These are phyloP conservation scores for Tridacna crocea DNA, from an alignment of 2,888 invertebrate species.

Conservation along the genomic window DNA sequence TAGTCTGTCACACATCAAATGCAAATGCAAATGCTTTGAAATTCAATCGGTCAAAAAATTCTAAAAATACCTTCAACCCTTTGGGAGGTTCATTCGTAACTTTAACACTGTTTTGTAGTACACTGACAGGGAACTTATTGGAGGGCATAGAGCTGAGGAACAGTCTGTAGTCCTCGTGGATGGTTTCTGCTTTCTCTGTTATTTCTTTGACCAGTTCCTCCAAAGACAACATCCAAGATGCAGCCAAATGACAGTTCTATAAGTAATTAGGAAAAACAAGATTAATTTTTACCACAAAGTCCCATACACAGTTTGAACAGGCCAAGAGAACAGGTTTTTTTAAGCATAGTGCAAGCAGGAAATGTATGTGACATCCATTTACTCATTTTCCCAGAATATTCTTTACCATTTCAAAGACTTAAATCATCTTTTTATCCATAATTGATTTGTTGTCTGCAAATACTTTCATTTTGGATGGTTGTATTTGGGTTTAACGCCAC, in stretches of 20 bases:
- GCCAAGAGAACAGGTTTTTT: too few relatives aligned
- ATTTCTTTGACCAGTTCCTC: conserved; percentile 83
- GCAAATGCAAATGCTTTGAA: too few relatives aligned
- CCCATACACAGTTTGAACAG: background rate
- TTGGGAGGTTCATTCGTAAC: conserved; percentile 85
- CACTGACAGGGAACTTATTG: conserved; percentile 84
- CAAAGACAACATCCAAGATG: conserved; percentile 84
- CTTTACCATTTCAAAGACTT: too few relatives aligned
- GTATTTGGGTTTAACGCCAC: too few relatives aligned
- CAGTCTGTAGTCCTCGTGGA: conserved; percentile 83
- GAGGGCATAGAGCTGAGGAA: conserved; percentile 85
- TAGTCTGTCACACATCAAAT: too few relatives aligned
- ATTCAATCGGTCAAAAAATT: too few relatives aligned
- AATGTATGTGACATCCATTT: too few relatives aligned
- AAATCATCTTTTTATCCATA: too few relatives aligned
- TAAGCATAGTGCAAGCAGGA: too few relatives aligned
- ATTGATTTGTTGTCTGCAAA: too few relatives aligned
- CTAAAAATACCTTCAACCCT: conserved; percentile 70
- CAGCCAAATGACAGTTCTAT: conserved; percentile 85
- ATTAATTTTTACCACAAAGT: background rate
- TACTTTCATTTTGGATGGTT: too few relatives aligned
- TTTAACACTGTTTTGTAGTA: conserved; percentile 85
- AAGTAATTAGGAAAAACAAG: conserved; percentile 4
- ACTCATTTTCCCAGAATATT: too few relatives aligned
- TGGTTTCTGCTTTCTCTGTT: conserved; percentile 81